A percentile compares a stretch with the other conserved stretches of the same genome.
Conservation (phyloP, 92 coral and sea anemone species). For the Desmophyllum pertusum region DNA sequence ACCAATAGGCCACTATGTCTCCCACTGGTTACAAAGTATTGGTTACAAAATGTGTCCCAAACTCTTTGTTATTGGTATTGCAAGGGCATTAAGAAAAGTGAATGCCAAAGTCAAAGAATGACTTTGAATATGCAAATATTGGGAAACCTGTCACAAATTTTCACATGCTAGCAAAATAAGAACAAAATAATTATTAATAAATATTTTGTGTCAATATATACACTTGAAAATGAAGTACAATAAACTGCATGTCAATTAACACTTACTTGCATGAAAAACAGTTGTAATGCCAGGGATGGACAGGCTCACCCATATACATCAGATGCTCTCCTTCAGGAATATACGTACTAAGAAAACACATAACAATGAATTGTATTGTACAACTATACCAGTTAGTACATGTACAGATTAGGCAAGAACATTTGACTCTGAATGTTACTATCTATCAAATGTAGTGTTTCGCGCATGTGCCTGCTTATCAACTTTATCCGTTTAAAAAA, state of each 20-base stretch:
- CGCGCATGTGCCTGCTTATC: too few species aligned
- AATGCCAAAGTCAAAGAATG: not conserved
- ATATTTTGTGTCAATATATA: not conserved
- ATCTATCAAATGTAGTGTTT: too few species aligned
- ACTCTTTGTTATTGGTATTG: not conserved
- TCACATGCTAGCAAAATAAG: too few species aligned
- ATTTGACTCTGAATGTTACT: too few species aligned
- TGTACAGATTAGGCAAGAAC: too few species aligned
- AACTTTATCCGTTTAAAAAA: too few species aligned
- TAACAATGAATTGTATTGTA: not conserved
- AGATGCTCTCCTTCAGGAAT: slow-evolving; percentile 99
- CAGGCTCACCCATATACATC: slow-evolving; percentile 99
- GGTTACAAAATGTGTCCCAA: too few species aligned
- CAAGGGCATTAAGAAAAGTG: not conserved
- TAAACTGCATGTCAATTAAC: not conserved
- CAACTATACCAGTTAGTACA: too few species aligned
- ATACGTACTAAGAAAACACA: slow-evolving; percentile 70
- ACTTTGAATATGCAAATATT: too few species aligned
- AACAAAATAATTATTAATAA: not conserved
- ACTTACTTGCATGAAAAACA: slow-evolving; percentile 94
- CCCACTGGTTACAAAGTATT: too few species aligned
- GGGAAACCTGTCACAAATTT: not conserved
- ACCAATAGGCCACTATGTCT: too few species aligned
- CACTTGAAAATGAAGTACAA: not conserved
- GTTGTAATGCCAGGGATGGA: slow-evolving; percentile 99